Base-by-base conservation (phyloP, 1,140 invertebrate species). In the Mycetomoellerius zeteki region DNA sequence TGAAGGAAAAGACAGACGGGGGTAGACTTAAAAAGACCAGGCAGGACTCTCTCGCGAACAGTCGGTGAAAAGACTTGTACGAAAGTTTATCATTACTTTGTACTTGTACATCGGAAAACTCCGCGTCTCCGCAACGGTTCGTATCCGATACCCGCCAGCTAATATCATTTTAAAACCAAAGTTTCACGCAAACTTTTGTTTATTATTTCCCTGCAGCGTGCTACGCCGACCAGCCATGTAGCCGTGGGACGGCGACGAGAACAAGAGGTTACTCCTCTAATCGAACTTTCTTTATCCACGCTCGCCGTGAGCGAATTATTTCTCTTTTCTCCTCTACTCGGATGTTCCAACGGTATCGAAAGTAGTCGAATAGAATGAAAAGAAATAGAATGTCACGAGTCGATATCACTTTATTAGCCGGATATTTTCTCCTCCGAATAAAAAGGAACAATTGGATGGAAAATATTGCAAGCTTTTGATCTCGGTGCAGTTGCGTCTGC, bases 81-180 rank as follows among this genome's bases (percentile, higher is more conserved):
- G 73, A 86, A 94, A 94, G 92, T 94, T 94, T 93, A 92, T 93
- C 92, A 93, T 94, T 93, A 92, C 91, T 93, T 93, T 90, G 86
- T 91, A 89, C 87, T 75, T 62, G 72, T 92, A 86, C 88, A 90
- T 89, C 86, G 90, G 87, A 85, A 75, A 58, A 86, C 62, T 89
- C 82, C 62, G 56, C 75, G 87, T 67, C 89, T 27, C 50, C 43
- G 47, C 80, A 86, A 67, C 85, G 27, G 19, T 80, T 71, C 54
- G 62, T 67, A 37, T 75, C 75, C 78, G 88, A 90, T 90, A 86
- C 71, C 89, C 82, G 37, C 64, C 78, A 85, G 78, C 90, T 91
- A 93, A 94, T 93, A 94, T 93, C 92, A 93, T 94, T 94, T 94
- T 94, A 94, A 94, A 94, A 94, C 92, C 93, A 93, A 94, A 94